Evolutionary conservation across 1,140 invertebrate genomes (phyloP).

Genomic region (Brachionus rotundiformis): DNA sequence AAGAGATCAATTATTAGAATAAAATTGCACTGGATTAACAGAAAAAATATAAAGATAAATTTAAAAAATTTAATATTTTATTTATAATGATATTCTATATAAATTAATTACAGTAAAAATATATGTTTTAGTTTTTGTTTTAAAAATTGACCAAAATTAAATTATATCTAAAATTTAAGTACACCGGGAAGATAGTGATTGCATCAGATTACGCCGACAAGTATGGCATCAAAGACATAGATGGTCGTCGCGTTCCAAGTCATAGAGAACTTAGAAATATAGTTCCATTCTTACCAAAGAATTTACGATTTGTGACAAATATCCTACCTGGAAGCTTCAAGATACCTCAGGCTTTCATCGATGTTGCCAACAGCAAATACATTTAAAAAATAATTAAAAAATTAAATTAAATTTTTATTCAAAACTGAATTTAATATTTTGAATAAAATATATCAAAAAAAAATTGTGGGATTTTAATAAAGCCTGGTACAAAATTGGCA

Average conservation of each 20-base stretch:
- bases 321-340: background rate
- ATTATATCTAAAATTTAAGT: constrained; percentile 57
- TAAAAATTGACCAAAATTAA: no score
- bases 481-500: constrained; percentile 18
- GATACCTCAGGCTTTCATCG: constrained; percentile 27
- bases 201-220: constrained; percentile 58
- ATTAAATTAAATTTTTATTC: background rate
- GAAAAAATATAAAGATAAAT: no score
- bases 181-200: constrained; percentile 58
- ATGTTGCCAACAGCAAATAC: constrained; percentile 31
- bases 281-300: constrained; percentile 26
- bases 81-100: no score
- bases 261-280: constrained; percentile 24
- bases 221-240: constrained; percentile 60
- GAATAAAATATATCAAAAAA: constrained; percentile 45
- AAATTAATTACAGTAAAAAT: no score
- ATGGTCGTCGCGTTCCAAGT: constrained; percentile 55
- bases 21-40: no score
- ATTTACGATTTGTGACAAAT: background rate
- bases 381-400: background rate
- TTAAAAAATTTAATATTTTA: no score
- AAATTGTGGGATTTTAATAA: constrained; percentile 39
- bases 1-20: no score
- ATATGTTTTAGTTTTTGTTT: no score
- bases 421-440: constrained; percentile 5